Conservation (phyloP, 2,113 vertebrate species). For the Ploceus nigricollis region DNA sequence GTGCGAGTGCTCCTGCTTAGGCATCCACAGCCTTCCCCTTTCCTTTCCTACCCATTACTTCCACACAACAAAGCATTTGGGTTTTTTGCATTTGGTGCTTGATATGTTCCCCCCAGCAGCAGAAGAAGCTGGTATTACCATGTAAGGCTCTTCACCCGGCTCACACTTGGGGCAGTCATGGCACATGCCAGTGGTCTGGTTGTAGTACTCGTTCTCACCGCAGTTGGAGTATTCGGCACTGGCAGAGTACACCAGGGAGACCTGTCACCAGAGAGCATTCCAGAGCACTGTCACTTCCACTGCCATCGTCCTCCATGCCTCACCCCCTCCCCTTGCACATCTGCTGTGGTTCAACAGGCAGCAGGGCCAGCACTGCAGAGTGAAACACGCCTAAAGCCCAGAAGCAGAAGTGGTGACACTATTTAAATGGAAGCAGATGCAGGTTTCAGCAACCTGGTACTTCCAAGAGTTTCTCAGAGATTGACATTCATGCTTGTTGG, state of each 20-base stretch:
- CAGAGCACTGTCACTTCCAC: background rate
- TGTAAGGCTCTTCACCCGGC: slow-evolving; percentile 91
- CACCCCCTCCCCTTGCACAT: background rate
- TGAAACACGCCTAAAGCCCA: background rate
- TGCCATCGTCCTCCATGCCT: fast-evolving
- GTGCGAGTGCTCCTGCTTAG: background rate
- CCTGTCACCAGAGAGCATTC: slow-evolving; percentile 69
- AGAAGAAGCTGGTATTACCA: slow-evolving; percentile 76
- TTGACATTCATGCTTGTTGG: fast-evolving
- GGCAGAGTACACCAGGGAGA: slow-evolving; percentile 80
- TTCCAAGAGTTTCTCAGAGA: background rate
- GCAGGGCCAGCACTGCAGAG: fast-evolving
- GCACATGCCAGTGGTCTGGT: slow-evolving; percentile 91
- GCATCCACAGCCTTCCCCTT: background rate
- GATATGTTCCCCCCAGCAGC: background rate
- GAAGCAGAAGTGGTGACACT: background rate
- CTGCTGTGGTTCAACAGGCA: background rate
- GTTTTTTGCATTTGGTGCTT: background rate
- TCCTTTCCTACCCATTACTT: background rate
- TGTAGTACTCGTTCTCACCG: slow-evolving; percentile 95
- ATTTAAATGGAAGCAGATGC: background rate
- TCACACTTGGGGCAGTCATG: slow-evolving; percentile 91
- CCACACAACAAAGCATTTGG: background rate
- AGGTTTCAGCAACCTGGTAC: background rate
- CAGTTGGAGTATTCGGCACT: slow-evolving; percentile 88